These are phyloP conservation scores for Ammodramus savannarum DNA, from an alignment of 2,113 vertebrate species.

Conservation along the genomic window DNA sequence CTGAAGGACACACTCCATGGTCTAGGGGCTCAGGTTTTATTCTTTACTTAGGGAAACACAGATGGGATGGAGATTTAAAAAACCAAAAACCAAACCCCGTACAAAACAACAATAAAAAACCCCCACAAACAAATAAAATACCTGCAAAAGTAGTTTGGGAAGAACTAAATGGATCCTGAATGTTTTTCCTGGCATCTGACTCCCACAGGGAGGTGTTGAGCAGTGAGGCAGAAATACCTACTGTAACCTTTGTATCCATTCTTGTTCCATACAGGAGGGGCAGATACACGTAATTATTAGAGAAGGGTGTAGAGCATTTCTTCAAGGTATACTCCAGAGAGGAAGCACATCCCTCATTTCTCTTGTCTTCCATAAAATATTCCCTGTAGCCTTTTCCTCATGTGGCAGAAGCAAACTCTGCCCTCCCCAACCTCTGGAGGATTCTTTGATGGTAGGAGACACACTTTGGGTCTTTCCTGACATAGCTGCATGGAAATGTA, in stretches of 20 bases:
- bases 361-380: neutral
- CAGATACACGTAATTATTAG: rapidly evolving
- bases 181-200: neutral
- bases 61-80: neutral
- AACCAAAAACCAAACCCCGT: neutral
- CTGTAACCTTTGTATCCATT: neutral
- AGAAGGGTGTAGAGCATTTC: neutral
- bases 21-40: neutral
- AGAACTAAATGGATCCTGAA: neutral
- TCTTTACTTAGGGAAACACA: neutral
- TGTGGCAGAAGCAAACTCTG: neutral
- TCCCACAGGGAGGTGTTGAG: neutral
- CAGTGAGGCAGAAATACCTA: neutral
- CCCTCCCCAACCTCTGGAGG: neutral
- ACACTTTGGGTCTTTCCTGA: neutral
- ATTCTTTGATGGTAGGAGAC: neutral
- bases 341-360: neutral
- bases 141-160: neutral
- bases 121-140: neutral
- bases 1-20: neutral
- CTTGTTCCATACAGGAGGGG: neutral
- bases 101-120: neutral
- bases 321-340: neutral
- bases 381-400: neutral
- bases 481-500: neutral